phyloP scores from a whole-genome alignment of 2,113 vertebrate species.

The Holacanthus passer region DNA sequence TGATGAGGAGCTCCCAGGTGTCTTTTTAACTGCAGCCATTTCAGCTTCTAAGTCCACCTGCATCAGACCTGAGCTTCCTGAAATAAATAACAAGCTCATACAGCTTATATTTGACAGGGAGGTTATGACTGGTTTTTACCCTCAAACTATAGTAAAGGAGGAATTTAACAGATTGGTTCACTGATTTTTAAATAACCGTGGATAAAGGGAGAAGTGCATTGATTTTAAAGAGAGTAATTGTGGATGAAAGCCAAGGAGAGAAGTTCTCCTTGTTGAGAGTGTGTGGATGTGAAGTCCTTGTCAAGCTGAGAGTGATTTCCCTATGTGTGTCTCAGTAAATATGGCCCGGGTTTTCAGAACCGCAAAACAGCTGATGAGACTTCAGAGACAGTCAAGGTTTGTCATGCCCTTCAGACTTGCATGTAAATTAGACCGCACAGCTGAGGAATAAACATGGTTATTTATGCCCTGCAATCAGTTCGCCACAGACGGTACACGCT shows the following conservation, averaged over 20 bases:
- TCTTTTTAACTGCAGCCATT: constrained; percentile 10
- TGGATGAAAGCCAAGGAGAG: background rate
- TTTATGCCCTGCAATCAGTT: constrained; percentile 38
- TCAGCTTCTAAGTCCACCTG: background rate
- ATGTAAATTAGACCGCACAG: constrained; percentile 29
- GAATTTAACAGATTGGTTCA: background rate
- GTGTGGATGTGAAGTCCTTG: no score
- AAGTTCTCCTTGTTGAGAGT: background rate
- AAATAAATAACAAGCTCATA: background rate
- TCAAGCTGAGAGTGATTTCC: background rate
- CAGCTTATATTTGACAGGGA: background rate
- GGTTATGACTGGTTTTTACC: no score
- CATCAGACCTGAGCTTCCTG: background rate
- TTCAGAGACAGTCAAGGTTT: constrained; percentile 17
- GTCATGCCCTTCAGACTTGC: constrained; percentile 9
- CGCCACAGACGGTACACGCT: background rate
- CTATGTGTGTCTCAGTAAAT: background rate
- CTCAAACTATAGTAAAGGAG: background rate
- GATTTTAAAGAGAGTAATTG: background rate
- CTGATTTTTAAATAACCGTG: background rate
- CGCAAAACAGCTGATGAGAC: background rate
- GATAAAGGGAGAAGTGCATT: background rate
- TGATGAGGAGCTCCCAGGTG: constrained; percentile 11
- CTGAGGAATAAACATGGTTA: constrained; percentile 38
- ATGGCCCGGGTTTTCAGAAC: background rate